Base-by-base conservation (phyloP, 2,113 vertebrate genomes). In the Promerops cafer region DNA sequence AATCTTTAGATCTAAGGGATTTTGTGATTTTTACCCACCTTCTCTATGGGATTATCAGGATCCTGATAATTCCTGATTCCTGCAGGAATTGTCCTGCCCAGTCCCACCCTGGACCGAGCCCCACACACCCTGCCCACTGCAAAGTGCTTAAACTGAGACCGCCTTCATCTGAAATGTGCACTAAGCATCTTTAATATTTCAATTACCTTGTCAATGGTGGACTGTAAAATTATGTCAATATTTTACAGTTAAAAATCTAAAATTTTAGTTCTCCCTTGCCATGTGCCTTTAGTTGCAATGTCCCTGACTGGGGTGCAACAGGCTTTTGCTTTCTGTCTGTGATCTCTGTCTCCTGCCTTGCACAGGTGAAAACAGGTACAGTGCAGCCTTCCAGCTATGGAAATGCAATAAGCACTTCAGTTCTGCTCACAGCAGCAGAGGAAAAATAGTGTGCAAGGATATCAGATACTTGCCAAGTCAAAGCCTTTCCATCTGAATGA, bases 401-500 rank as follows among this genome's bases (percentile, higher is more conserved):
- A 86, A 88, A 54, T n/a, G 76, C 42, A 81, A 39, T 23, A 44
- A 66, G 74, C 60, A 16, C 53, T 78, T 89, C 86, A 83, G 17
- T 70, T 83, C 83, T 89, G 69, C 65, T 68, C 74, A 42, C 45
- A 71, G 28, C 30, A 89, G 86, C 54, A 81, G 47, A 64, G 83
- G 37, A 35, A 89, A 78, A 91, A 60, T n/a, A 44, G 56, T 57
- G 40, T 71, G 69, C 81, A 72, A 89, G 78, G 65, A 72, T 84
- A 91, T 89, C 49, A 71, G 82, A 87, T 61, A 61, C 57, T 87
- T 94, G 93, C 91, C 94, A 94, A 94, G 89, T 16, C 53, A 82
- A 89, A 91, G 77, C 40, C 50, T 87, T 91, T 79, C 87, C 65
- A 68, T 87, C 74, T 95, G 93, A 97, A 97, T 95, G 91, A 95